Evolutionary conservation across 2,888 invertebrate species (phyloP), one percentile per base, ranked within the genome.

Genomic region (Panzeria rudis): DNA sequence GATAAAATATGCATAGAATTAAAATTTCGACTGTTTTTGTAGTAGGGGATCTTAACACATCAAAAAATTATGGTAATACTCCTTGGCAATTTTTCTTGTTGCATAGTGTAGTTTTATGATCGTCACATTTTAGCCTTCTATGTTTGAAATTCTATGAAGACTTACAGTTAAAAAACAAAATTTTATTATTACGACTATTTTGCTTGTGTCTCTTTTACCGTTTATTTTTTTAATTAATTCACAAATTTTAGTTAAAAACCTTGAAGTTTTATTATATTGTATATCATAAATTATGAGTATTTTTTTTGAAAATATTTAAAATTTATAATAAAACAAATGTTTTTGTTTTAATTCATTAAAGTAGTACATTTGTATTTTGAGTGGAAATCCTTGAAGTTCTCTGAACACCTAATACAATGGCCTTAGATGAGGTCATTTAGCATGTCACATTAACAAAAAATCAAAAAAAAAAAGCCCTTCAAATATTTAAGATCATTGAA

Each of bases 401-500:
- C 71, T 85, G 85, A 50, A 71, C 78, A 69, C 85, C 85, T 85
- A 64, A 82, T 85, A 85, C 59, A 47, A 71, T 75, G 71, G 75
- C 85, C 85, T 82, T 64, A 69, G 73, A 64, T 78, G 78, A 85
- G 85, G 85, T 82, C 85, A 85, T 69, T 44, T 79, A 62, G 13
- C 56, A 38, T 47, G 32, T 32, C 50, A 59, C 3, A 13, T 29
- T 44, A 47, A 38, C n/a, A 62, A 59, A 41, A 66, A 32, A 59
- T 17, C 13, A 44, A 64, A n/a, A n/a, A n/a, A n/a, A n/a, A n/a
- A n/a, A 52, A 69, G 44, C 73, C 69, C 54, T 76, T 64, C 54
- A 76, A 50, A 80, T 29, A 64, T 15, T 54, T 29, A 17, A 59
- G 9, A 52, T 38, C 47, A 71, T 54, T 82, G 71, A 82, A 76